Percentiles rank a stretch among this genome's conserved stretches.
Conservation (phyloP, 2,888 invertebrate genomes). For the Metallyticus violacea region DNA sequence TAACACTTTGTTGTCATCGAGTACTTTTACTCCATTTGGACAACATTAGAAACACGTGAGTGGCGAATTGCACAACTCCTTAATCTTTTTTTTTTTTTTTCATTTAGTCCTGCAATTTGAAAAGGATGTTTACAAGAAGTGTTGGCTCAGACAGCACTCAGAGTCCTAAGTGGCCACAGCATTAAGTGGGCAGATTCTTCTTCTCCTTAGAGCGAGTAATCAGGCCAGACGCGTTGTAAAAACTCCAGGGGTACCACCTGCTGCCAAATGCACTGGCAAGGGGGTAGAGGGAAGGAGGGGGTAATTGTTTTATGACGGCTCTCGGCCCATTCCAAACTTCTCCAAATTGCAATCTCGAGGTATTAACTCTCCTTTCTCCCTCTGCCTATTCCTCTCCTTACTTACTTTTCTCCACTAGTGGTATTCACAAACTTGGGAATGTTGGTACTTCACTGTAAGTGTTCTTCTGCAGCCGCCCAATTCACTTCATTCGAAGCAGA, state of each 20-base stretch:
- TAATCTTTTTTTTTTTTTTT: neutral
- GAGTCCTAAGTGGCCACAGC: neutral
- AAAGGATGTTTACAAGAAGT: no score
- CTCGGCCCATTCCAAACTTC: neutral
- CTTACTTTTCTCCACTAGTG: neutral
- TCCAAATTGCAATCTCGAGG: neutral
- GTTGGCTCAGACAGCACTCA: neutral
- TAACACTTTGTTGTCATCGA: no score
- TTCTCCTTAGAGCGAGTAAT: neutral
- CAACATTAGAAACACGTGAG: neutral
- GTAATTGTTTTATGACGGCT: slow-evolving; percentile 12
- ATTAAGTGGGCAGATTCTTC: neutral
- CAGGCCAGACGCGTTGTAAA: neutral
- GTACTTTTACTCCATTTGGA: no score
- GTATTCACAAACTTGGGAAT: neutral
- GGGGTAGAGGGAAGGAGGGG: neutral
- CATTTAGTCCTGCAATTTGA: neutral
- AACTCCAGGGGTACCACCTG: neutral
- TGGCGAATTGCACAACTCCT: no score
- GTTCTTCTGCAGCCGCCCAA: neutral
- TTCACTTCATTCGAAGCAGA: neutral
- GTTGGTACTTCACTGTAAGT: neutral
- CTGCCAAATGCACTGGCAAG: neutral
- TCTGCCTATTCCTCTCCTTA: neutral
- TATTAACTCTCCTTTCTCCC: neutral